Evolutionary conservation across 2,797 vertebrate genomes (phyloP).

Genomic region (Salarias fasciatus): DNA sequence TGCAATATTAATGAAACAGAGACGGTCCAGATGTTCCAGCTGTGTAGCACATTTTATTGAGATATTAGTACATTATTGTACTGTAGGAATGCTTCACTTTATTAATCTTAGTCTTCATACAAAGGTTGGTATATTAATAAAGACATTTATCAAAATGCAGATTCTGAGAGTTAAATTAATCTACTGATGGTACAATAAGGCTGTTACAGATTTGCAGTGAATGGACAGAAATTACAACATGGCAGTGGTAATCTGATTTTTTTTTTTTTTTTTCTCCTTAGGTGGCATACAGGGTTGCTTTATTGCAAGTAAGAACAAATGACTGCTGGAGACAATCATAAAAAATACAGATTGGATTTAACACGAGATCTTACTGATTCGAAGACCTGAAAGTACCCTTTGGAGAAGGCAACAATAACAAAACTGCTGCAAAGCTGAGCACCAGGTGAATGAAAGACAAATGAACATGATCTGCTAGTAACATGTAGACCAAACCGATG

Average conservation of each 20-base stretch:
- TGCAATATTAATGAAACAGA: neutral
- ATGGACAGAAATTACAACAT: constrained; percentile 45
- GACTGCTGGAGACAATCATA: constrained; percentile 45
- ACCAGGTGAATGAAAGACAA: constrained; percentile 60
- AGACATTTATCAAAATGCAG: constrained; percentile 66
- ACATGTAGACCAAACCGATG: constrained; percentile 59
- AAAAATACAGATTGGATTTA: constrained; percentile 42
- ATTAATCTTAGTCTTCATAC: constrained; percentile 65
- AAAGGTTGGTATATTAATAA: constrained; percentile 65
- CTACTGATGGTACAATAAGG: constrained; percentile 55
- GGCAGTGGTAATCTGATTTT: constrained; percentile 33
- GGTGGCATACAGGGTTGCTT: constrained; percentile 49
- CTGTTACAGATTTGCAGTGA: constrained; percentile 50
- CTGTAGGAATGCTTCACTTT: constrained; percentile 66
- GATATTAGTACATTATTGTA: constrained; percentile 41
- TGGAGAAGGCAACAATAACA: constrained; percentile 51
- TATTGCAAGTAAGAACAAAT: constrained; percentile 66
- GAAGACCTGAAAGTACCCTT: constrained; percentile 64
- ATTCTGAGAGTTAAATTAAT: constrained; percentile 39
- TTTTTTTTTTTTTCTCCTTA: too few species aligned
- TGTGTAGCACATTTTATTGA: constrained; percentile 56
- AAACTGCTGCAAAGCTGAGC: constrained; percentile 60
- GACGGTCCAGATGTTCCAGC: constrained; percentile 6
- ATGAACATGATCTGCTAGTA: constrained; percentile 8
- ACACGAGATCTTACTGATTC: constrained; percentile 48